Conservation (phyloP, 2,888 invertebrate species). For the Stenurella melanura region DNA sequence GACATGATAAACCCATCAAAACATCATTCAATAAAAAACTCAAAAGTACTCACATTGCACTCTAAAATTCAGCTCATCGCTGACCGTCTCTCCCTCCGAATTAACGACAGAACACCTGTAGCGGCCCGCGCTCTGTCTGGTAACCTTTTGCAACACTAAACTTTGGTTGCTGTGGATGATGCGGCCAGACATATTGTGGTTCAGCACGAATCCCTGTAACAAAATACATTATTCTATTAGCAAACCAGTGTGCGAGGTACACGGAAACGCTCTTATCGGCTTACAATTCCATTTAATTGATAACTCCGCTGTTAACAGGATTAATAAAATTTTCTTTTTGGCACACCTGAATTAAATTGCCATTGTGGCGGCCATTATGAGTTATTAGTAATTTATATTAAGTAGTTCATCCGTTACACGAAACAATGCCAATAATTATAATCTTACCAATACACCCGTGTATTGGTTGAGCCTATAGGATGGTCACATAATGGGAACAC, state of each 20-base stretch:
- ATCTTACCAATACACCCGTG: not conserved
- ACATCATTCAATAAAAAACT: not conserved
- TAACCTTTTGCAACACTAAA: slow-evolving; percentile 92
- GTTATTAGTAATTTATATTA: not conserved
- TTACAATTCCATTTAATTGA: slow-evolving; percentile 41
- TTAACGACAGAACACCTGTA: slow-evolving; percentile 93
- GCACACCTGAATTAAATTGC: not conserved
- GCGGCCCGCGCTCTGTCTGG: slow-evolving; percentile 88
- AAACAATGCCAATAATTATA: not conserved
- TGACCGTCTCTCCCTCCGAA: slow-evolving; percentile 90
- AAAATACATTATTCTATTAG: slow-evolving; percentile 51
- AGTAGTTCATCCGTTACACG: not conserved
- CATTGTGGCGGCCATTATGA: not conserved
- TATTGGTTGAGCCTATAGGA: no score
- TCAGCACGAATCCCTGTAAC: slow-evolving; percentile 84
- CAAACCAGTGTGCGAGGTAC: slow-evolving; percentile 46
- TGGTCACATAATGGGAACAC: no score
- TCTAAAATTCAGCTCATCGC: slow-evolving; percentile 88
- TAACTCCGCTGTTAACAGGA: slow-evolving; percentile 3
- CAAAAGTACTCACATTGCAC: slow-evolving; percentile 86
- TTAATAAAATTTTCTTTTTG: slow-evolving; percentile 8
- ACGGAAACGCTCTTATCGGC: slow-evolving; percentile 60
- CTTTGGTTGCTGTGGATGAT: slow-evolving; percentile 95
- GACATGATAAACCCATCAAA: not conserved
- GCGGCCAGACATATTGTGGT: slow-evolving; percentile 90